These are phyloP conservation scores for Rhinolophus ferrumequinum DNA, from an alignment of 2,113 vertebrate genomes.

Conservation along the genomic window DNA sequence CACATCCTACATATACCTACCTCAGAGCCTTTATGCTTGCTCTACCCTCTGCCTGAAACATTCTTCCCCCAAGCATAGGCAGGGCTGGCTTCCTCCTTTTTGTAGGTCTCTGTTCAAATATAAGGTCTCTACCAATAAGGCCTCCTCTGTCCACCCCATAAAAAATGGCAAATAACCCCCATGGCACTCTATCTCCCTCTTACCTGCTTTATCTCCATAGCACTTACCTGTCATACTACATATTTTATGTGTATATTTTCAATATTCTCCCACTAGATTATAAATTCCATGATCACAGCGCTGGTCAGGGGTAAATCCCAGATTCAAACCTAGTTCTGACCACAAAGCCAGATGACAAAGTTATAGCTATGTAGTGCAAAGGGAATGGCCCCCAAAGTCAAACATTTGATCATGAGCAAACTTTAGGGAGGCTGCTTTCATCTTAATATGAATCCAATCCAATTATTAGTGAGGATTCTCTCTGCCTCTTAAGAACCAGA, in stretches of 20 bases:
- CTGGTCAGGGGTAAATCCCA: constrained; percentile 12
- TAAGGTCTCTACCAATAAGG: background rate
- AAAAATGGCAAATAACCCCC: background rate
- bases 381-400: background rate
- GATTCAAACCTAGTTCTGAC: constrained; percentile 32
- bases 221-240: background rate
- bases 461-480: constrained; percentile 6
- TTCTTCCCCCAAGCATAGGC: background rate
- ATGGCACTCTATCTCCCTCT: background rate
- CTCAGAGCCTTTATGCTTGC: background rate
- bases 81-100: background rate
- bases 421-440: background rate
- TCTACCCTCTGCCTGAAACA: constrained; percentile 18
- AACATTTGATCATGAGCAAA: background rate
- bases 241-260: constrained; percentile 25
- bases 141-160: background rate
- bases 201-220: background rate
- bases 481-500: constrained; percentile 7
- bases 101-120: background rate
- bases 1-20: background rate
- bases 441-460: background rate
- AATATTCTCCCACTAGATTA: background rate
- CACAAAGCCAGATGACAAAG: constrained; percentile 46
- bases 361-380: background rate
- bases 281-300: background rate